phyloP scores from a whole-genome alignment of 2,797 vertebrate genomes.

The Bufotes viridis region DNA sequence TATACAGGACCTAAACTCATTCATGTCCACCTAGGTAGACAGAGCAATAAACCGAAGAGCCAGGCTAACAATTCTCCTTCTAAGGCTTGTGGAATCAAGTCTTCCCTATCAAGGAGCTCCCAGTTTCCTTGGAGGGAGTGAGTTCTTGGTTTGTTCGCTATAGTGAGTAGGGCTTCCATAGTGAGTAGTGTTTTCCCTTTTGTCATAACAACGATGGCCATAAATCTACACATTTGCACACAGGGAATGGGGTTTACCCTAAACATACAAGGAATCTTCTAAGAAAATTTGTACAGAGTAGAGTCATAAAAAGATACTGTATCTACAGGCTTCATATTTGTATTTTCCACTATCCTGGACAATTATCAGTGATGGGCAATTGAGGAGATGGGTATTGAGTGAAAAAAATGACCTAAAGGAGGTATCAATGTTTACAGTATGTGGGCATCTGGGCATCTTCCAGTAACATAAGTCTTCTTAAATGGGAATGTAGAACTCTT shows the following conservation, averaged over 20 bases:
- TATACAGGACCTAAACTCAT: no score
- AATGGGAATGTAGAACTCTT: neutral
- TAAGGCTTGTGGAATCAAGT: no score
- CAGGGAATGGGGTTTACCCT: neutral
- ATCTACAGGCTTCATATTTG: neutral
- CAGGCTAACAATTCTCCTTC: no score
- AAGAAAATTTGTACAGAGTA: no score
- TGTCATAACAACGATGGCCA: neutral
- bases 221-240: neutral
- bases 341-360: neutral
- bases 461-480: neutral
- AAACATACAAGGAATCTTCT: neutral
- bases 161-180: no score
- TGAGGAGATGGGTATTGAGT: neutral
- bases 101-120: no score
- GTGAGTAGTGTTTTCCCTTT: no score
- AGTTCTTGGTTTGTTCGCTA: no score
- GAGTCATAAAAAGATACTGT: neutral
- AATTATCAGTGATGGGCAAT: neutral
- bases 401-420: neutral
- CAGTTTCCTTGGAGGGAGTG: no score
- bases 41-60: no score
- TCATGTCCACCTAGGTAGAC: no score
- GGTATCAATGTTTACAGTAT: neutral
- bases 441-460: neutral